Evolutionary conservation across 2,888 invertebrate species (phyloP).

Genomic region (Cryptocephalus moraei): DNA sequence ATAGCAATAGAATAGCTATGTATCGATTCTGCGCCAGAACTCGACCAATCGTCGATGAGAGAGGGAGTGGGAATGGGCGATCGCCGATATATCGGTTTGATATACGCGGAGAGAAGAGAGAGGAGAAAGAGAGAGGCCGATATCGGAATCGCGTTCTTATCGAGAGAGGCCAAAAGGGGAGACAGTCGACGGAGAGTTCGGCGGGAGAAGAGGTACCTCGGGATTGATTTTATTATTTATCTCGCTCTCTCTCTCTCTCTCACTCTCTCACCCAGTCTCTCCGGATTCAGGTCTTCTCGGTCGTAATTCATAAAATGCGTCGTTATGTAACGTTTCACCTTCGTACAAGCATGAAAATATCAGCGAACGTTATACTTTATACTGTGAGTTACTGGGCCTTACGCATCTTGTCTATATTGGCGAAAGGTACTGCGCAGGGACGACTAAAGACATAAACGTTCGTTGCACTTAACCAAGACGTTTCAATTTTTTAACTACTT

Average conservation of each 20-base stretch:
- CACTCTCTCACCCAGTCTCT: not conserved
- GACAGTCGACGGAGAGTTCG: slow-evolving; percentile 1
- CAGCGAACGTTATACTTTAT: no score
- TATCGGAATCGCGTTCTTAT: slow-evolving; percentile 19
- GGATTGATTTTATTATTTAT: not conserved
- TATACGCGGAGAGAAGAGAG: not conserved
- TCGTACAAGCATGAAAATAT: no score
- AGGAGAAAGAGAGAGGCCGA: slow-evolving; percentile 7
- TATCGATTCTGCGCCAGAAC: slow-evolving; percentile 50
- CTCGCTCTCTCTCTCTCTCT: not conserved
- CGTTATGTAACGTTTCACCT: no score
- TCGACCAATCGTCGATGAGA: slow-evolving; percentile 42
- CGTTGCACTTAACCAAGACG: no score
- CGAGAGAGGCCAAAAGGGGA: slow-evolving; percentile 7
- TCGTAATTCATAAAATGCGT: no score
- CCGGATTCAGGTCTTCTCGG: not conserved
- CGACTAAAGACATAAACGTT: no score
- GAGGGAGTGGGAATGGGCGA: slow-evolving; percentile 19
- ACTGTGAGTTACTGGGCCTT: no score
- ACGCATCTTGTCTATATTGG: no score
- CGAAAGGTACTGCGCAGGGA: no score
- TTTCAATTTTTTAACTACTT: no score
- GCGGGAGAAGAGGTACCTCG: not conserved
- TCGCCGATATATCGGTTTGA: slow-evolving; percentile 30
- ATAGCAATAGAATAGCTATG: slow-evolving; percentile 42